Evolutionary conservation across 2,888 invertebrate genomes (phyloP).

Genomic region (Rhagophthalmus giganteus): DNA sequence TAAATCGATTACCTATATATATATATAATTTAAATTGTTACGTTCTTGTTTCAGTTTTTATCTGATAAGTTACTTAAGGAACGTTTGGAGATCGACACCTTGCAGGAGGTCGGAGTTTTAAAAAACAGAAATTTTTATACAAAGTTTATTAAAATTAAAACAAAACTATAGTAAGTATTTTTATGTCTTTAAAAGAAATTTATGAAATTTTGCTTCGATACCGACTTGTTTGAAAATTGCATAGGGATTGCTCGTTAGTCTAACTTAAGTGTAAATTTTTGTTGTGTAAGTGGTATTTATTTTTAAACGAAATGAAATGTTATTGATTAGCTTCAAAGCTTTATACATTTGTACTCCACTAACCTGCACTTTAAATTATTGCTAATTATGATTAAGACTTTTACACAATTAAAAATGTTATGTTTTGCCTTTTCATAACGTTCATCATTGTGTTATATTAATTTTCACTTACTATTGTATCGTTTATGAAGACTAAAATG

Average conservation of each 20-base stretch:
- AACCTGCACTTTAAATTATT: no score
- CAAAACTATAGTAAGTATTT: slow-evolving; percentile 90
- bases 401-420: neutral
- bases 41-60: slow-evolving; percentile 58
- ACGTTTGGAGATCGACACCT: slow-evolving; percentile 88
- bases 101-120: slow-evolving; percentile 88
- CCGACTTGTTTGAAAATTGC: no score
- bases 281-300: no score
- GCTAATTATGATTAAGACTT: neutral
- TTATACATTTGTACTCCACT: neutral
- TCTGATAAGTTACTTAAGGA: slow-evolving; percentile 89
- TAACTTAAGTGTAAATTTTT: no score
- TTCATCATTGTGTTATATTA: slow-evolving; percentile 37
- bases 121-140: slow-evolving; percentile 89
- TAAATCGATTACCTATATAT: slow-evolving; percentile 52
- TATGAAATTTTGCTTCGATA: no score
- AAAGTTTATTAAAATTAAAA: slow-evolving; percentile 97
- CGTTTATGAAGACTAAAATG: slow-evolving; percentile 27
- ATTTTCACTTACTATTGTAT: slow-evolving; percentile 35
- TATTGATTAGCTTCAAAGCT: neutral
- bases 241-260: no score
- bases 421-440: no score
- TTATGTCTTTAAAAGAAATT: neutral
- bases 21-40: neutral
- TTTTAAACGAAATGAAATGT: no score